A percentile compares a stretch with the other conserved stretches of the same genome.
phyloP scores from a whole-genome alignment of 2,888 invertebrate species.

The Xanthia icteritia region DNA sequence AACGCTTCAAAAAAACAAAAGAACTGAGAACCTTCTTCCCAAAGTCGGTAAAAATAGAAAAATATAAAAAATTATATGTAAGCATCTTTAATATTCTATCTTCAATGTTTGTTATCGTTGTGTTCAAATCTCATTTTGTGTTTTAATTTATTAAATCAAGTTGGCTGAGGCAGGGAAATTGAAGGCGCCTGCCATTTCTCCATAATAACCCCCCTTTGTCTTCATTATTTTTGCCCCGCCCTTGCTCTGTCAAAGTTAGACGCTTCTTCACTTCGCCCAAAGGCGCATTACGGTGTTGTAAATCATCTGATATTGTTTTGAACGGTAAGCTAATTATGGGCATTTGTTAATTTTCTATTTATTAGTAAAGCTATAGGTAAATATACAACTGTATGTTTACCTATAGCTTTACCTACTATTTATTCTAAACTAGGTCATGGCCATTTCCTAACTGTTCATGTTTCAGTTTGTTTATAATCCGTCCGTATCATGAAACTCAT shows the following conservation, averaged over 20 bases:
- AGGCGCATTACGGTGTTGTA: constrained; percentile 49
- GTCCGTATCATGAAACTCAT: background rate
- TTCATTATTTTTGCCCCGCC: constrained; percentile 66
- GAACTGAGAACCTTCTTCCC: background rate
- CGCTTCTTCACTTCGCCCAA: constrained; percentile 50
- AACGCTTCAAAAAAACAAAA: background rate
- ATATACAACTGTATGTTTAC: background rate
- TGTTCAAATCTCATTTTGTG: constrained; percentile 63
- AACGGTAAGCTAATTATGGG: constrained; percentile 51
- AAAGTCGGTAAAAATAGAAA: constrained; percentile 19
- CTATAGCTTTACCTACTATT: background rate
- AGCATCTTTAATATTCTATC: constrained; percentile 43
- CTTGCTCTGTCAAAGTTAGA: constrained; percentile 60
- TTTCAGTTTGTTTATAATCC: background rate
- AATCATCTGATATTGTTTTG: constrained; percentile 57
- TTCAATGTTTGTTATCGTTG: constrained; percentile 53
- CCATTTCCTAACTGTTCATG: background rate
- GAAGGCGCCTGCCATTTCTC: constrained; percentile 60
- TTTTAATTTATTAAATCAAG: constrained; percentile 69
- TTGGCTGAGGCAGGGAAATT: constrained; percentile 54
- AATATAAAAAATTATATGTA: constrained; percentile 22
- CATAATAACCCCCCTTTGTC: constrained; percentile 64
- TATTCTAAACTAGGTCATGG: background rate
- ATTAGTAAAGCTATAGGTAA: no score
- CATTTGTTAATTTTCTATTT: constrained; percentile 35